These are phyloP conservation scores for Pogonognathellus flavescens DNA, from an alignment of 1,140 invertebrate genomes.

Conservation along the genomic window DNA sequence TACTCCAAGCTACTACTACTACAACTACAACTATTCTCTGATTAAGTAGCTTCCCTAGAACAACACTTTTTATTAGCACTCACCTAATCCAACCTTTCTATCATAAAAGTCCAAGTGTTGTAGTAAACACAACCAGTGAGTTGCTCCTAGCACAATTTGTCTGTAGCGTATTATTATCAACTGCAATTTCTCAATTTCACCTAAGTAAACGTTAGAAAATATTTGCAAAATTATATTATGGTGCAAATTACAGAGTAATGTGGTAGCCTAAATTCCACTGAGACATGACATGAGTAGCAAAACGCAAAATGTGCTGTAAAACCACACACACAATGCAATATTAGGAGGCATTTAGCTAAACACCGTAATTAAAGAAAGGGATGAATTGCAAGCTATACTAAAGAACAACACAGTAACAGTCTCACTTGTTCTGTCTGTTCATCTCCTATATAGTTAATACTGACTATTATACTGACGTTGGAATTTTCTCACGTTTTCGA, in stretches of 20 bases:
- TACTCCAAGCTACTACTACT: background rate
- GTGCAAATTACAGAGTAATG: background rate
- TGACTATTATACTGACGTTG: background rate
- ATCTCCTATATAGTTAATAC: too few species aligned
- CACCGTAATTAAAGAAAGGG: background rate
- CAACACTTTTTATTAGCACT: background rate
- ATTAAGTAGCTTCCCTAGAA: background rate
- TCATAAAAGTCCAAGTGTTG: background rate
- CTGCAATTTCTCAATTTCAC: background rate
- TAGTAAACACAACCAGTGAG: background rate
- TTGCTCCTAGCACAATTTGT: background rate
- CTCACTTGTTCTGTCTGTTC: background rate
- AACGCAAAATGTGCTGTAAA: background rate
- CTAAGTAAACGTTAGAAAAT: background rate
- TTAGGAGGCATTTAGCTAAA: constrained; percentile 8
- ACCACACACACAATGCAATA: constrained; percentile 14
- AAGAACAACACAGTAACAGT: background rate
- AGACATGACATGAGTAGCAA: constrained; percentile 10
- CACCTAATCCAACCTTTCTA: too few species aligned
- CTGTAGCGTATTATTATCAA: background rate
- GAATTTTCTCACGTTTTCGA: background rate
- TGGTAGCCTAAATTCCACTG: constrained; percentile 36
- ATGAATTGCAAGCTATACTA: background rate
- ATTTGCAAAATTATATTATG: background rate
- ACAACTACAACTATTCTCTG: background rate